Base-by-base conservation (phyloP, 1,140 invertebrate species). In the Prorops nasuta region DNA sequence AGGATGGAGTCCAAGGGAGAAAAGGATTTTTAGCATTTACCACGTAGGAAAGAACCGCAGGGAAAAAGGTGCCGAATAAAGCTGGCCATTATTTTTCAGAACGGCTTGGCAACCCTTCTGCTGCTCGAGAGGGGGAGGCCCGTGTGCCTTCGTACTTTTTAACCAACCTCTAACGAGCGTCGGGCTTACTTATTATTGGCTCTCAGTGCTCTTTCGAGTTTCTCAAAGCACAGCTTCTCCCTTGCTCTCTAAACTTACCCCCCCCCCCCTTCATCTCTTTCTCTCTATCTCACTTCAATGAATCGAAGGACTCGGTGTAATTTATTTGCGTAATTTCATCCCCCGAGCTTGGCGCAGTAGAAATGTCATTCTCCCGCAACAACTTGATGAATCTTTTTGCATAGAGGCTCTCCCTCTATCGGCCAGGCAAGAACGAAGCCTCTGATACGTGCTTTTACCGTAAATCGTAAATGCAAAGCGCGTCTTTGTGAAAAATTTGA, bases 301-400 rank as follows among this genome's bases (percentile, higher is more conserved):
- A 22, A 28, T 39, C 40, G 40, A 40, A 24, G 24, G 24, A 28
- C 24, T 28, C 24, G 24, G 24, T 52, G 59, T 66, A 64, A 66
- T 64, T 66, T 63, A 64, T 64, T 56, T 58, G 54, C 62, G 52
- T 64, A 64, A 58, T 54, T 38, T 24, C 45, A 39, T 56, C 49
- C 42, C 45, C 15, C 12, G 3, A 21, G 21, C 17, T 49, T 15
- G 16, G n/a, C 35, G 17, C 39, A 45, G 32, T 49, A 37, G 34
- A 24, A 56, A 56, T 60, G 53, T 56, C 56, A 61, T 61, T 57
- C 60, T 57, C 58, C 31, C n/a, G n/a, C n/a, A n/a, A n/a, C n/a
- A n/a, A n/a, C n/a, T n/a, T n/a, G n/a, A n/a, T n/a, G n/a, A n/a
- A n/a, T n/a, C n/a, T n/a, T n/a, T n/a, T n/a, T n/a, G n/a, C n/a